Base-by-base conservation (phyloP, 2,888 invertebrate genomes). In the Mythimna loreyi region DNA sequence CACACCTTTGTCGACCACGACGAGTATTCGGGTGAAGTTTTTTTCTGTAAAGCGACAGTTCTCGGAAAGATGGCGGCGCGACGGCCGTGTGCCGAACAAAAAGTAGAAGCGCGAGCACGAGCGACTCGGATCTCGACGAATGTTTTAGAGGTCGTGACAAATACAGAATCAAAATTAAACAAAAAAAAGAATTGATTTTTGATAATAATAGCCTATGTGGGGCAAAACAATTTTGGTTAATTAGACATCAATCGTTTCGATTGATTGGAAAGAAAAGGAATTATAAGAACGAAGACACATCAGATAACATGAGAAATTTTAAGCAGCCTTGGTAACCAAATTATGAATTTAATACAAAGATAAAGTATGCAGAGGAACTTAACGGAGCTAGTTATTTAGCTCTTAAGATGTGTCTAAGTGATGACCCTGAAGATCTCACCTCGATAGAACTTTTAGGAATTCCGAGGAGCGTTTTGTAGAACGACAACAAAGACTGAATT, bases 1-100 rank as follows among this genome's bases (percentile, higher is more conserved):
- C 94, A 95, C 95, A 95, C 95, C 95, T 95, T 88, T 82, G 90
- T 85, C 86, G 89, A 88, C 89, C 88, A 86, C 88, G 81, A 79
- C 85, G 86, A 83, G 79, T 80, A 86, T 85, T 85, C 81, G 82
- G 85, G 82, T 82, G 78, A 83, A 45, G 84, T 75, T 84, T 85
- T 40, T 92, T 90, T 90, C 84, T 84, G 71, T 80, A 85, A 85
- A 83, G 88, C 87, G 92, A 91, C 92, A 91, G 84, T 95, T 95
- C 94, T 91, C 79, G 85, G 94, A 94, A 95, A 87, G 85, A 88
- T 85, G 90, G 89, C 90, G 91, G 89, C 86, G 82, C 81, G 84
- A 82, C 84, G 85, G 9, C 65, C 49, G 80, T 82, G 78, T 76
- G 77, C 78, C 64, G 65, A 79, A 86, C 90, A 92, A 93, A 92